phyloP scores from a whole-genome alignment of 2,797 vertebrate genomes.

The Clarias laeviceps region DNA sequence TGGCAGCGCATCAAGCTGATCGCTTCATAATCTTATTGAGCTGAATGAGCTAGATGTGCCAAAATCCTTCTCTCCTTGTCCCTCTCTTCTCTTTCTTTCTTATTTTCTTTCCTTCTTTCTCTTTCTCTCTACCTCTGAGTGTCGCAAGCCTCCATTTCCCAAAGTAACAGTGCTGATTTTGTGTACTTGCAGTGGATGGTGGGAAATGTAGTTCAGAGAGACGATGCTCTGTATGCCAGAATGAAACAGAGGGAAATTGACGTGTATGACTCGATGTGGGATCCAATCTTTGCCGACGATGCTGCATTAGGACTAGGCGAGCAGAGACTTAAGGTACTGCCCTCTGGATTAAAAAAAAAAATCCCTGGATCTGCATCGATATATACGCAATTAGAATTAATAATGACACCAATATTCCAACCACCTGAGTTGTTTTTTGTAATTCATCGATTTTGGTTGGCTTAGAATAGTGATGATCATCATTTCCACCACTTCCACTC shows the following conservation, averaged over 20 bases:
- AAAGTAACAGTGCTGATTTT: slow-evolving; percentile 84
- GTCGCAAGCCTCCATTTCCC: slow-evolving; percentile 75
- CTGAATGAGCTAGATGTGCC: slow-evolving; percentile 70
- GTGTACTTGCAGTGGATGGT: slow-evolving; percentile 87
- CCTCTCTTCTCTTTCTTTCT: slow-evolving; percentile 49
- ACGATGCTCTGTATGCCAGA: slow-evolving; percentile 87
- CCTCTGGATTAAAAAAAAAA: slow-evolving; percentile 73
- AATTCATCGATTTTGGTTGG: slow-evolving; percentile 59
- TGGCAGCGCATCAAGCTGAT: slow-evolving; percentile 67
- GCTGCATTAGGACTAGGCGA: slow-evolving; percentile 86
- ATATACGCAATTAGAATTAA: slow-evolving; percentile 74
- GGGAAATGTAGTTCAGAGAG: slow-evolving; percentile 88
- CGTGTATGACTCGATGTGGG: slow-evolving; percentile 86
- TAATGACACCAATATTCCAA: slow-evolving; percentile 24
- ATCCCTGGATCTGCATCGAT: slow-evolving; percentile 78
- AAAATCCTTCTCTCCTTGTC: slow-evolving; percentile 66
- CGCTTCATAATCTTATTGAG: slow-evolving; percentile 69
- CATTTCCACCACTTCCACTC: slow-evolving; percentile 81
- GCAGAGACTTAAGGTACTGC: slow-evolving; percentile 86
- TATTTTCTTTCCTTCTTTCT: background rate
- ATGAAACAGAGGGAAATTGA: slow-evolving; percentile 89
- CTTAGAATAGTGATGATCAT: slow-evolving; percentile 76
- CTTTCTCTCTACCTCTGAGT: slow-evolving; percentile 63
- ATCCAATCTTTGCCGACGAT: slow-evolving; percentile 86
- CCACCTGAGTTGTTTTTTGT: slow-evolving; percentile 71